Conservation (phyloP, 2,888 invertebrate species). For the Tromatobia lineatoria region DNA sequence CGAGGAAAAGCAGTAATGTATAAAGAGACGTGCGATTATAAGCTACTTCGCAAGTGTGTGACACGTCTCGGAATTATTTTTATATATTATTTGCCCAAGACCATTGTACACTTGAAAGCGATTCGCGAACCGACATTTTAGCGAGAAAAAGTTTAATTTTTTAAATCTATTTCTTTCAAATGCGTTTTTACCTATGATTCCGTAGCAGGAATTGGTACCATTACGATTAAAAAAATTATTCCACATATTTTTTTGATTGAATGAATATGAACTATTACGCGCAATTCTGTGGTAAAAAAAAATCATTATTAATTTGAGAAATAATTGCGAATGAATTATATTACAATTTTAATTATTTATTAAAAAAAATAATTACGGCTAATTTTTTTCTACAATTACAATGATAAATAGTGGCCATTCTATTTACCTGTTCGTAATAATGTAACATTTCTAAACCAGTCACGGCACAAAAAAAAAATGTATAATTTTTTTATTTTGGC, state of each 20-base stretch:
- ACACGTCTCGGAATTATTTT: constrained; percentile 76
- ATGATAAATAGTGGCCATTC: not conserved
- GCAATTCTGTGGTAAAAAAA: too few relatives aligned
- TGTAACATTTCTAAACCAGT: not conserved
- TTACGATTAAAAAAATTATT: not conserved
- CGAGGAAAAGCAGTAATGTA: constrained; percentile 15
- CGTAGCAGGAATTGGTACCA: not conserved
- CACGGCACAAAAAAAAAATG: constrained; percentile 33
- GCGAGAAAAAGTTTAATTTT: constrained; percentile 40
- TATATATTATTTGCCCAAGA: constrained; percentile 76
- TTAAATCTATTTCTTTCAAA: not conserved
- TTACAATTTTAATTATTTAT: too few relatives aligned
- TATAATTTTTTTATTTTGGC: constrained; percentile 11
- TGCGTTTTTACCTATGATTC: not conserved
- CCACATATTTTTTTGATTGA: not conserved
- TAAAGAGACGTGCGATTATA: constrained; percentile 34
- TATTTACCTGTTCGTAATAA: not conserved
- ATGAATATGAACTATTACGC: not conserved
- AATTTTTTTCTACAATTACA: not conserved
- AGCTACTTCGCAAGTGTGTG: constrained; percentile 18
- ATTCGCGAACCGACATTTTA: constrained; percentile 20
- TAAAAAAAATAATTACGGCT: not conserved
- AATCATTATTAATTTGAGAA: not conserved
- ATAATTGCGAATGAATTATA: not conserved
- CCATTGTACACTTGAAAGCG: constrained; percentile 65